phyloP scores from a whole-genome alignment of 2,113 vertebrate genomes.

The Chaetodon auriga region DNA sequence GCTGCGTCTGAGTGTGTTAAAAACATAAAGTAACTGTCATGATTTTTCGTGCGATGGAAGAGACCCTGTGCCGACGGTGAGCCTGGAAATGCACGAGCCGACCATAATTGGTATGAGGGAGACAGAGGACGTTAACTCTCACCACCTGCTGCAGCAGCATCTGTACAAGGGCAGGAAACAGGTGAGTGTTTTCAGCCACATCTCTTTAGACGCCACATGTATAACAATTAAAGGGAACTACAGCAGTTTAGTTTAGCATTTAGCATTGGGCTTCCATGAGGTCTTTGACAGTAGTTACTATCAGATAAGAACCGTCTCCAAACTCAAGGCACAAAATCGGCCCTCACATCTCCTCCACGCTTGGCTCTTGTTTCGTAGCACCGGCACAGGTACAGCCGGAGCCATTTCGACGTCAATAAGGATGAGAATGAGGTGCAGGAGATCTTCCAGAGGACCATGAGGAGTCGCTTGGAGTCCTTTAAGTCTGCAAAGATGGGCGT shows the following conservation, averaged over 20 bases:
- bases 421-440: slow-evolving; percentile 93
- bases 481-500: slow-evolving; percentile 94
- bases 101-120: slow-evolving; percentile 87
- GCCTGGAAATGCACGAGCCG: slow-evolving; percentile 92
- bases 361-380: slow-evolving; percentile 82
- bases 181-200: slow-evolving; percentile 75
- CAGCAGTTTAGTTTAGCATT: too few species aligned
- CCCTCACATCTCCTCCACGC: background rate
- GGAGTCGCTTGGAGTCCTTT: slow-evolving; percentile 94
- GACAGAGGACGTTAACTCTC: slow-evolving; percentile 87
- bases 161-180: slow-evolving; percentile 94
- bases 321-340: background rate
- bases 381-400: slow-evolving; percentile 93
- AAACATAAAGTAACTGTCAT: background rate
- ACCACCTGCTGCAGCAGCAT: slow-evolving; percentile 94
- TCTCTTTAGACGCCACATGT: background rate
- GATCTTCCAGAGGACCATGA: slow-evolving; percentile 98
- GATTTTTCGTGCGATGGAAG: slow-evolving; percentile 73
- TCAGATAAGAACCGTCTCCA: too few species aligned
- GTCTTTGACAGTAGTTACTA: too few species aligned
- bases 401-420: slow-evolving; percentile 85
- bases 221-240: too few species aligned
- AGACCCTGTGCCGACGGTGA: slow-evolving; percentile 89
- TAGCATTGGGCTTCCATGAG: too few species aligned
- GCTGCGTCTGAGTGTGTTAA: background rate